Conservation (phyloP, 2,888 invertebrate species). For the Limnephilus rhombicus region DNA sequence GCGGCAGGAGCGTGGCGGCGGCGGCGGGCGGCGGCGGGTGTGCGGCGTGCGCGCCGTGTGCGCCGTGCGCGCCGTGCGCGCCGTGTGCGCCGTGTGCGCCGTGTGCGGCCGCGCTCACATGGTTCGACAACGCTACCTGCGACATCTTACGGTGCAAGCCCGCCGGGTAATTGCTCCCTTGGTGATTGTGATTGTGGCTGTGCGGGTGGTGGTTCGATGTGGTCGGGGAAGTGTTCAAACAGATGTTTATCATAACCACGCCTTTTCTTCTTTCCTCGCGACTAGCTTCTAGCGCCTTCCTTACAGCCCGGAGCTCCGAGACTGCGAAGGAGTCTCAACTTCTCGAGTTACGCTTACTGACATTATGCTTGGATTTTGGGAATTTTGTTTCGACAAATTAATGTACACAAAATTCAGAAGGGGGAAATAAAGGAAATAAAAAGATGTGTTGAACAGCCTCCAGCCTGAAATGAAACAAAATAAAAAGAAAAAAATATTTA, state of each 20-base stretch:
- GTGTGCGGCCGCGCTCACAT: constrained; percentile 68
- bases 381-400: constrained; percentile 6
- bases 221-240: constrained; percentile 64
- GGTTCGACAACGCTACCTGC: constrained; percentile 85
- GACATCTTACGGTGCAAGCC: constrained; percentile 79
- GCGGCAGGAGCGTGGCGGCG: constrained; percentile 68
- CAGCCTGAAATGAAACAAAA: constrained; percentile 53
- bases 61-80: no score
- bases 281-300: constrained; percentile 7
- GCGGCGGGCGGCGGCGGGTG: constrained; percentile 69
- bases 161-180: constrained; percentile 51
- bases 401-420: constrained; percentile 4
- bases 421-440: constrained; percentile 42
- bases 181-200: constrained; percentile 41
- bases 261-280: constrained; percentile 15
- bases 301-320: constrained; percentile 2
- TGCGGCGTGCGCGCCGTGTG: constrained; percentile 52
- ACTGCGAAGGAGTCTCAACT: neutral
- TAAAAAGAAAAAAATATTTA: constrained; percentile 52
- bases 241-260: constrained; percentile 65
- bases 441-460: constrained; percentile 56
- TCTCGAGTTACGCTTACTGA: neutral
- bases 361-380: constrained; percentile 26
- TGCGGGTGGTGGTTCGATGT: constrained; percentile 59
- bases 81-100: no score